phyloP scores from a whole-genome alignment of 2,113 vertebrate species.

The Odobenus rosmarus region DNA sequence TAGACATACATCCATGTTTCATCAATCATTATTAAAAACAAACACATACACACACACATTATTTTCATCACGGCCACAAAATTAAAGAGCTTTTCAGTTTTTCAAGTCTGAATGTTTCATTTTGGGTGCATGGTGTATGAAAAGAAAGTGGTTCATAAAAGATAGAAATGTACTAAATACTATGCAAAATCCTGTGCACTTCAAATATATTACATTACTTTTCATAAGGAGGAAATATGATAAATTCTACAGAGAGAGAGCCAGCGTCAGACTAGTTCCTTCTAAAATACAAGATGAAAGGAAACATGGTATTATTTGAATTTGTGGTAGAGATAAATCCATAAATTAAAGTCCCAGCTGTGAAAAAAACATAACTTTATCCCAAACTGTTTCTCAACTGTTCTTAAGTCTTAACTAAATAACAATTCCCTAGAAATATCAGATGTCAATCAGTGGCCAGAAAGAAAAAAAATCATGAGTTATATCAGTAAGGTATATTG shows the following conservation, averaged over 20 bases:
- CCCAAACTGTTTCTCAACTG: neutral
- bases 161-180: neutral
- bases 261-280: neutral
- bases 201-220: neutral
- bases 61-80: neutral
- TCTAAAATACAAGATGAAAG: neutral
- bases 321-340: neutral
- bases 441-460: neutral
- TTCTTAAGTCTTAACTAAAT: constrained; percentile 11
- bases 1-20: neutral
- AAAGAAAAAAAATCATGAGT: neutral
- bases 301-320: neutral
- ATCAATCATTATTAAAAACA: neutral
- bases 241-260: neutral
- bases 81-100: neutral
- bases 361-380: constrained; percentile 9
- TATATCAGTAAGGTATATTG: neutral
- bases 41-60: neutral
- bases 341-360: neutral
- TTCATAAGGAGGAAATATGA: neutral
- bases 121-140: neutral
- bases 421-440: neutral
- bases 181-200: neutral
- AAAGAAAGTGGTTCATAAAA: neutral
- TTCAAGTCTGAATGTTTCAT: neutral